phyloP scores from a whole-genome alignment of 2,113 vertebrate species.

The Sus scrofa region T2T-Sscrofa CM000817.6:43871001-43871500 shows the following conservation, averaged over 20 bases:
- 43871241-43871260: slow-evolving; percentile 87
- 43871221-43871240: slow-evolving; percentile 83
- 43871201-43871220: slow-evolving; percentile 82
- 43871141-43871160: slow-evolving; percentile 95
- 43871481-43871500: slow-evolving; percentile 93
- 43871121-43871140: slow-evolving; percentile 91
- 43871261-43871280: slow-evolving; percentile 87
- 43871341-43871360: slow-evolving; percentile 90
- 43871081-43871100: slow-evolving; percentile 90
- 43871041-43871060: slow-evolving; percentile 95
- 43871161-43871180: slow-evolving; percentile 86
- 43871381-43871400: slow-evolving; percentile 95
- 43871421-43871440: slow-evolving; percentile 89
- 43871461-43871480: slow-evolving; percentile 93
- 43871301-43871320: slow-evolving; percentile 88
- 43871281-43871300: slow-evolving; percentile 87
- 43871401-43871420: slow-evolving; percentile 90
- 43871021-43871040: slow-evolving; percentile 96
- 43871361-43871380: slow-evolving; percentile 95
- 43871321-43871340: slow-evolving; percentile 87
- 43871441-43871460: slow-evolving; percentile 93
- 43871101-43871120: slow-evolving; percentile 57
- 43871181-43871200: slow-evolving; percentile 26
- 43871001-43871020: slow-evolving; percentile 99
- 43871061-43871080: slow-evolving; percentile 91